Evolutionary conservation across 2,888 invertebrate species (phyloP), one percentile per base, ranked within the genome.

Genomic region (Sisyra nigra): DNA sequence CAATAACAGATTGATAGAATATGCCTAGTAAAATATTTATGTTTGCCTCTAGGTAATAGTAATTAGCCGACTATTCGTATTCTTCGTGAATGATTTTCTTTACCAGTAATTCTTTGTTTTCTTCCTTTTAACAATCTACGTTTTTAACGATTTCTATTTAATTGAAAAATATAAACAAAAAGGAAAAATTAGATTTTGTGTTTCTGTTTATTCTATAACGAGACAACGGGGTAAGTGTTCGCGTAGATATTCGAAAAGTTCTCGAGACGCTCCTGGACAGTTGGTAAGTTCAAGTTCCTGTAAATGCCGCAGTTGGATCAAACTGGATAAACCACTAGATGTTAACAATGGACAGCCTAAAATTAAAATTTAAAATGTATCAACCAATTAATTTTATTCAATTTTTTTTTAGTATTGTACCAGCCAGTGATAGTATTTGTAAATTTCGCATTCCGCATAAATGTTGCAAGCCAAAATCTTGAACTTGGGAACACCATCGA

Each of bases 401-500:
- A n/a, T n/a, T n/a, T n/a, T n/a, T 8, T 8, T 30, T 10, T 30
- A 7, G 30, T 13, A 33, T 33, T 11, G 13, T 60, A 88, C 91
- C 93, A 57, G 94, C 93, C 48, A 94, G 66, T 1, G 93, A 94
- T 34, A 94, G 74, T 49, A 87, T 80, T 63, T 87, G 86, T 47
- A 94, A 71, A 54, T 87, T 85, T 54, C 89, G 74, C 92, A 94
- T 93, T 50, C 86, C 86, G 61, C 91, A 91, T 45, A 94, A 70
- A 61, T 93, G 92, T 61, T 93, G 92, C 49, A 94, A 75, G 49
- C 92, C 92, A 58, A 91, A 89, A 66, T 94, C 93, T 47, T 91
- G 72, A 47, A 94, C 78, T 68, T 92, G 92, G 36, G 88, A 84
- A 64, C 93, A 94, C 93, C 93, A 94, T 52, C 94, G 79, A 52